Base-by-base conservation (phyloP, 2,888 invertebrate species). In the Mimachlamys varia region DNA sequence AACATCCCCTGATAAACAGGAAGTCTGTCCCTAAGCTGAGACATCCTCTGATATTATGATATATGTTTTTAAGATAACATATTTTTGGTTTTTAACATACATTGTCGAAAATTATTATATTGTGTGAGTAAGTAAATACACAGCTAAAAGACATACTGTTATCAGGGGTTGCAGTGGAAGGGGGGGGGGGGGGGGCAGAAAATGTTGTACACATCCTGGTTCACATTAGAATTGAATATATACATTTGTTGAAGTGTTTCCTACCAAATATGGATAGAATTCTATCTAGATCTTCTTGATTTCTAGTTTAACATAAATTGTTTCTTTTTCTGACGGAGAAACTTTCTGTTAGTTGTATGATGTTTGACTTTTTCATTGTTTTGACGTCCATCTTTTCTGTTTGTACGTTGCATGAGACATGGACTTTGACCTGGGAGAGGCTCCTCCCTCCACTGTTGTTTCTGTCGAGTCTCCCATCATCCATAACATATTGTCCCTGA, bases 311-410 rank as follows among this genome's bases (percentile, higher is more conserved):
- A 76, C 33, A 76, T 76, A 10, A 62, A 76, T 27, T 76, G 76
- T 76, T 76, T 27, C 27, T 76, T 76, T 2, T 76, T 76, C 76
- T 76, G 33, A 76, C 27, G 12, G 76, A 76, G 10, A 76, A 76
- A 76, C 76, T 76, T 76, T 76, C 76, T 76, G 76, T 27, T 33
- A 76, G 76, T 33, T 76, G 76, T 76, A 27, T 76, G 27, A 76
- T 76, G 76, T 76, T 17, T 33, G 7, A 15, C 12, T 5, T 33
- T 76, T 76, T 76, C 76, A 76, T 76, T 76, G 15, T 76, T 76
- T 76, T 76, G 76, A 33, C 76, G 22, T 76, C 27, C 76, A 76
- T 76, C 27, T 19, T 17, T 58, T 58, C 58, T 58, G 58, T 58
- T 58, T 76, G 12, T 62, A 7, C 22, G 62, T 76, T 76, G 76